Evolutionary conservation across 2,888 invertebrate genomes (phyloP), one percentile per base, ranked within the genome.

Genomic region (Polydrusus pterygomalis): DNA sequence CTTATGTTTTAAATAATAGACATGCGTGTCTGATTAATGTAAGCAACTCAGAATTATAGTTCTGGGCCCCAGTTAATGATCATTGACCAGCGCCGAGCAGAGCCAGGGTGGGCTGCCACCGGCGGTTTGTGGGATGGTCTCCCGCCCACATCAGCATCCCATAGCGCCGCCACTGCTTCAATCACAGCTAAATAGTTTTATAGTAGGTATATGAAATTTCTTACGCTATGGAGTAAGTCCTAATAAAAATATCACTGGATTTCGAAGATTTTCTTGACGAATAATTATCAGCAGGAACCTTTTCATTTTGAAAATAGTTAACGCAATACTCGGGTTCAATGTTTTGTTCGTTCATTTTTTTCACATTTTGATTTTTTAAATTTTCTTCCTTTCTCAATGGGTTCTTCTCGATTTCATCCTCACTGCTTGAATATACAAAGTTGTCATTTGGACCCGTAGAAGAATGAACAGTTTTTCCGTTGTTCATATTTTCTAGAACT

Each of bases 191-290:
- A 2, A 34, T 34, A 7, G 2, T 10, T 10, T 34, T 2, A 10
- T 13, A n/a, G n/a, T 43, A 43, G 8, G 5, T 40, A 25, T 34
- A 7, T 43, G 3, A 43, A n/a, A n/a, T 13, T 13, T 11, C 13
- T 18, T 77, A 77, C 20, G 62, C 78, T 25, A 78, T 72, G 0
- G 78, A 78, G 56, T 78, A 78, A 0, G 78, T 75, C 62, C 78
- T 72, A 63, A 75, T 69, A 45, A 75, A 78, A 43, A 70, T 70
- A 25, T 70, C 73, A 38, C 73, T 40, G n/a, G 10, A 43, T 30
- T 64, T 62, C 6, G 17, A 47, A 49, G 30, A 45, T 63, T 63
- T 63, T 63, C 51, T 25, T 17, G 38, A 13, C 30, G 43, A 38
- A 34, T n/a, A n/a, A n/a, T 73, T 56, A 13, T 49, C 40, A 10